phyloP scores from a whole-genome alignment of 1,140 invertebrate species.

The Cheumatopsyche charites region DNA sequence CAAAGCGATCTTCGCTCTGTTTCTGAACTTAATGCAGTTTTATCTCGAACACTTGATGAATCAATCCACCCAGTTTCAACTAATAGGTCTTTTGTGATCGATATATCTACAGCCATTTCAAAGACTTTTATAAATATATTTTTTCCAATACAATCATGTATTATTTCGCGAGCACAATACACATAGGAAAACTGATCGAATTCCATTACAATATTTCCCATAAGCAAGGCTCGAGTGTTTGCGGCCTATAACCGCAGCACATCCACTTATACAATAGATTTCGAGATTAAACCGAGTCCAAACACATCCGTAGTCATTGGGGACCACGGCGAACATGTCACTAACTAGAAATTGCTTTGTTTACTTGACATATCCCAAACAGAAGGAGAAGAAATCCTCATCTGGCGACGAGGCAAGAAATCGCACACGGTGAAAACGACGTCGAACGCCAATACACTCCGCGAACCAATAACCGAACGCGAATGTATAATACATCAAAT shows the following conservation, averaged over 20 bases:
- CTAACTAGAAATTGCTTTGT: conserved; percentile 28
- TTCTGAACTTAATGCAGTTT: not conserved
- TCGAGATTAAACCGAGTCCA: not conserved
- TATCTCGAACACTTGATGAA: not conserved
- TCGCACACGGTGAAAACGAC: not conserved
- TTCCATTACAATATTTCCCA: not conserved
- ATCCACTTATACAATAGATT: not conserved
- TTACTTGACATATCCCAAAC: conserved; percentile 26
- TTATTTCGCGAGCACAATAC: not conserved
- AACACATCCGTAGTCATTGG: conserved; percentile 16
- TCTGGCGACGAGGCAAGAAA: not conserved
- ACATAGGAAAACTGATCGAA: not conserved
- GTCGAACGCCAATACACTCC: conserved; percentile 4
- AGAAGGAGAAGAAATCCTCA: conserved; percentile 18
- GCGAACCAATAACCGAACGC: not conserved
- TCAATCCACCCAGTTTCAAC: too few species aligned
- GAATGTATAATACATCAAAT: too few species aligned
- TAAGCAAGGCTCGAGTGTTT: not conserved
- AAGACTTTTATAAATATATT: too few species aligned
- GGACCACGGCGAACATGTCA: conserved; percentile 21
- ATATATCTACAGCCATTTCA: too few species aligned
- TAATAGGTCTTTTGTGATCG: too few species aligned
- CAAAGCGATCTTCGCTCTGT: not conserved
- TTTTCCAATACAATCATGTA: too few species aligned
- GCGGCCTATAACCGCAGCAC: not conserved